Percentiles rank a stretch among this genome's conserved stretches.
phyloP scores from a whole-genome alignment of 2,797 vertebrate genomes.

The Lagocephalus sceleratus region DNA sequence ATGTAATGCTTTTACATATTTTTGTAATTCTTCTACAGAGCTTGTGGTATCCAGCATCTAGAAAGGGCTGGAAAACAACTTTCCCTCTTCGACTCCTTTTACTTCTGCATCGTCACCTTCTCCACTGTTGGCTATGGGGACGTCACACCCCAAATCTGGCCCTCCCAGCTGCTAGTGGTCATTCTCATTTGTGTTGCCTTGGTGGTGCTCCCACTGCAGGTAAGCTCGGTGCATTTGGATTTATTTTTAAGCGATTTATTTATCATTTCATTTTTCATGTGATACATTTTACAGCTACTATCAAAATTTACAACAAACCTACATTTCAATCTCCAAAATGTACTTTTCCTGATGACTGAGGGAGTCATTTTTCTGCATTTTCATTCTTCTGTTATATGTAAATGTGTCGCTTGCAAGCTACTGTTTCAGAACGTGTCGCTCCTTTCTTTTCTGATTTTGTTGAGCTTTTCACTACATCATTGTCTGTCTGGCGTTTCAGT shows the following conservation, averaged over 20 bases:
- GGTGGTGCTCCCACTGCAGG: slow-evolving; percentile 84
- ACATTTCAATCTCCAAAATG: no score
- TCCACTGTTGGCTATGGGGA: slow-evolving; percentile 85
- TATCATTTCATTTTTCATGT: no score
- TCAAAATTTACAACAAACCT: no score
- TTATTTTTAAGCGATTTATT: slow-evolving; percentile 21
- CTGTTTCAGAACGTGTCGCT: slow-evolving; percentile 3
- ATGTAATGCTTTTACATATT: neutral
- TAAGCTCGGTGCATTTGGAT: slow-evolving; percentile 27
- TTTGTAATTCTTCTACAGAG: slow-evolving; percentile 40
- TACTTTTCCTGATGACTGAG: no score
- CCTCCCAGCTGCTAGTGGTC: slow-evolving; percentile 83
- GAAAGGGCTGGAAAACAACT: slow-evolving; percentile 80
- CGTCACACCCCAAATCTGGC: slow-evolving; percentile 84
- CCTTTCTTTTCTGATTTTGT: neutral
- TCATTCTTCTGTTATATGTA: neutral
- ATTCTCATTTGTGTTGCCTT: slow-evolving; percentile 87
- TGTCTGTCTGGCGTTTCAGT: slow-evolving; percentile 56
- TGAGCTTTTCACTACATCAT: neutral
- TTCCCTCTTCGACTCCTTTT: slow-evolving; percentile 79
- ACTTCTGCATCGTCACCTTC: slow-evolving; percentile 88
- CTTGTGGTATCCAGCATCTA: slow-evolving; percentile 84
- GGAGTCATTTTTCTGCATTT: no score
- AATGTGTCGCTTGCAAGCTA: slow-evolving; percentile 5
- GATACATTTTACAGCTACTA: slow-evolving; percentile 2